These are phyloP conservation scores for Peromyscus polionotus DNA, from an alignment of 2,113 vertebrate genomes.

Conservation along the genomic window DNA sequence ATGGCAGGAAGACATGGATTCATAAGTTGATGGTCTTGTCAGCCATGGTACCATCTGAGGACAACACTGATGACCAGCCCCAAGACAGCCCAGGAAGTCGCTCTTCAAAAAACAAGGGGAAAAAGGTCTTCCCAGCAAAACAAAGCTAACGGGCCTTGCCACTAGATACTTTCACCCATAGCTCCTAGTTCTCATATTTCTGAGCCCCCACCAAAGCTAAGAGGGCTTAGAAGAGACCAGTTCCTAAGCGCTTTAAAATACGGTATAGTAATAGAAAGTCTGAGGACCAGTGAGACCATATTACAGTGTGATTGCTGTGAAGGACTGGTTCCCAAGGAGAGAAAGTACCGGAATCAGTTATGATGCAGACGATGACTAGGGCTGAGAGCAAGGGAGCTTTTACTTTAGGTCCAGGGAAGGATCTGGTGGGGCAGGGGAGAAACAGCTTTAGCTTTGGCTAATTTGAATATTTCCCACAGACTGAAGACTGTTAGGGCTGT, in stretches of 20 bases:
- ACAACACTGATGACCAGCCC: background rate
- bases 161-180: background rate
- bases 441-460: background rate
- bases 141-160: background rate
- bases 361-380: background rate
- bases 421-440: no score
- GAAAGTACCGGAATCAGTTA: background rate
- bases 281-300: background rate
- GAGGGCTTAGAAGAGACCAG: background rate
- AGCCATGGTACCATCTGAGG: background rate
- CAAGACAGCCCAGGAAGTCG: background rate
- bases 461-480: background rate
- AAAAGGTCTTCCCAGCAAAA: background rate
- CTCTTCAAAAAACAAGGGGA: background rate
- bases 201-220: background rate
- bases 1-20: background rate
- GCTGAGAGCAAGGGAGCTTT: background rate
- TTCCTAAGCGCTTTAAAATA: background rate
- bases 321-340: background rate
- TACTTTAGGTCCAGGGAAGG: background rate
- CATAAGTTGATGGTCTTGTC: background rate
- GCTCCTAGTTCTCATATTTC: background rate
- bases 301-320: background rate
- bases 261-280: background rate
- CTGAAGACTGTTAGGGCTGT: background rate